Evolutionary conservation across 1,140 invertebrate species (phyloP), one percentile per base, ranked within the genome.

Genomic region (Meteorus sp.): DNA sequence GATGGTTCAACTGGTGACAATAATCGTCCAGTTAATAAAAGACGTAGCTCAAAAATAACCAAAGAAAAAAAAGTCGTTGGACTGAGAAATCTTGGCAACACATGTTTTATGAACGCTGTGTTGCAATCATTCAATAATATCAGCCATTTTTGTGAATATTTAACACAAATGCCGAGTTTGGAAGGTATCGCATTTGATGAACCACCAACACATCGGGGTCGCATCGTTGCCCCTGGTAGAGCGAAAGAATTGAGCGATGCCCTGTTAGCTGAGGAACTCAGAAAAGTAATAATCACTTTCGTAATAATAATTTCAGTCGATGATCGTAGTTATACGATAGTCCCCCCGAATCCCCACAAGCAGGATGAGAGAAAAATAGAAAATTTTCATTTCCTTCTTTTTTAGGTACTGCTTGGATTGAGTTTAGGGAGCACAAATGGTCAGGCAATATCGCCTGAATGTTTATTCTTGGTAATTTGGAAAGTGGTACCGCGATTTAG

Each of bases 101-200:
- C 91, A 59, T 93, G 91, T 76, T 94, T 93, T 76, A 94, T 94
- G 91, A 93, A 92, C 80, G 89, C 90, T 54, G 90, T 93, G 39
- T 79, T 93, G 53, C 92, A 94, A 71, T 92, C 89, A 63, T 82
- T 94, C 67, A 91, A 90, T 74, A 92, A 93, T 77, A 92, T 93
- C 70, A 86, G 90, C 71, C 88, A 91, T 69, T 93, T 93, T 77
- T 90, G 88, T 77, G 87, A 86, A 61, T 92, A 92, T 72, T 89
- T 93, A 61, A 91, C 88, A 74, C 85, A 89, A 66, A 79, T 92
- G 68, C 89, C 90, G 3, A 88, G 88, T 13, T 75, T 92, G 50
- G 89, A 91, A 67, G 75, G 80, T 35, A 84, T 78, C 33, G 75
- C 76, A 0, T 78, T 78, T 51, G 73, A 76, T 44, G 75, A 77